A percentile compares a stretch with the other conserved stretches of the same genome.
phyloP scores from a whole-genome alignment of 2,113 vertebrate species.

The Ptychochromis oligacanthus region DNA sequence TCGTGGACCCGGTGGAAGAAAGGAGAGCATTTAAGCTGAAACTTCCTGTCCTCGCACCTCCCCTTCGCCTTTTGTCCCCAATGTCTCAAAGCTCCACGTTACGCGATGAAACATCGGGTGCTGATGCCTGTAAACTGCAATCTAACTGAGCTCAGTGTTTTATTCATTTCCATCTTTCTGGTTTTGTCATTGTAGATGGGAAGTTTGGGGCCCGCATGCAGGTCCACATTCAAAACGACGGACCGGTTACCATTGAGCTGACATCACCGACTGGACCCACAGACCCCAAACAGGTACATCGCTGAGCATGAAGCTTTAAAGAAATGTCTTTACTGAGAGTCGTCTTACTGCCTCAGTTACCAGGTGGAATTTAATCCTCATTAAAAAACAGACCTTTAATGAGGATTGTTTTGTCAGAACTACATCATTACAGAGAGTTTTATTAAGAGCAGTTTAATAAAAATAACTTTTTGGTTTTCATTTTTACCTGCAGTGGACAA shows the following conservation, averaged over 20 bases:
- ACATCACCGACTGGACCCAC: slow-evolving; percentile 83
- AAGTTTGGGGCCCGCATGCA: slow-evolving; percentile 95
- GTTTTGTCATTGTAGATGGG: slow-evolving; percentile 83
- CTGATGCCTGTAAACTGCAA: neutral
- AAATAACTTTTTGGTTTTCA: too few relatives aligned
- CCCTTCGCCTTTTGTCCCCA: slow-evolving; percentile 19
- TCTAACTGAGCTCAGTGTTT: neutral
- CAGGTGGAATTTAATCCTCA: too few relatives aligned
- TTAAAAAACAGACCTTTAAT: too few relatives aligned
- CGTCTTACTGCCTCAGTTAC: neutral
- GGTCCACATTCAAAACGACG: slow-evolving; percentile 95
- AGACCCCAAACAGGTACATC: slow-evolving; percentile 89
- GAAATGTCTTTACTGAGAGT: neutral
- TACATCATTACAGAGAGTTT: too few relatives aligned
- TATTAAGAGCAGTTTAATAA: too few relatives aligned
- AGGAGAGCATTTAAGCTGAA: slow-evolving; percentile 56
- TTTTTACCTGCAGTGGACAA: too few relatives aligned
- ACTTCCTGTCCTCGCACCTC: slow-evolving; percentile 39
- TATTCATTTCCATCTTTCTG: neutral
- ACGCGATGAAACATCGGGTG: neutral
- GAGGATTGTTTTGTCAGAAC: too few relatives aligned
- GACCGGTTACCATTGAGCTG: slow-evolving; percentile 94
- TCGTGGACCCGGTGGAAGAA: slow-evolving; percentile 29
- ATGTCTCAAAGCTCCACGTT: slow-evolving; percentile 26
- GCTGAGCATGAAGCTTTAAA: neutral